phyloP scores from a whole-genome alignment of 2,797 vertebrate species.

The Dendrocincla fuliginosa region DNA sequence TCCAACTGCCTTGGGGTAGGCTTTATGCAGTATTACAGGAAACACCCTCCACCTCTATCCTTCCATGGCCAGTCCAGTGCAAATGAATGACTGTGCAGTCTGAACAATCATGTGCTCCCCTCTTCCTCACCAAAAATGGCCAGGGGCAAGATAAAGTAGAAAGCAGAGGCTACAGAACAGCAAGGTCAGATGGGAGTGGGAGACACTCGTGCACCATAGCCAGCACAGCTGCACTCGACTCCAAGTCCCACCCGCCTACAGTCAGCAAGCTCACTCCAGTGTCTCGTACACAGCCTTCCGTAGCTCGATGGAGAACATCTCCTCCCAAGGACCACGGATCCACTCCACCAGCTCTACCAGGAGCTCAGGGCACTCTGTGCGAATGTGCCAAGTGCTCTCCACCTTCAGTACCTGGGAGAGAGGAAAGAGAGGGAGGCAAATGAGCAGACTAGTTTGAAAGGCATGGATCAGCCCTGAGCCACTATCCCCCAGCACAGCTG shows the following conservation, averaged over 20 bases:
- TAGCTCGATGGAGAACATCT: constrained; percentile 90
- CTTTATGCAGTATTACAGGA: neutral
- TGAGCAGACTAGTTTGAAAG: neutral
- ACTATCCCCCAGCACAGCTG: neutral
- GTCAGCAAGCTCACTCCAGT: constrained; percentile 36
- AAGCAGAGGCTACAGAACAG: constrained; percentile 25
- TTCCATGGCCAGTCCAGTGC: neutral
- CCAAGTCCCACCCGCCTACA: neutral
- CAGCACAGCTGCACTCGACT: neutral
- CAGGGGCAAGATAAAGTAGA: neutral
- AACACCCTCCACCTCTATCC: neutral
- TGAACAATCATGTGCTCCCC: neutral
- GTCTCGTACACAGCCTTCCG: constrained; percentile 54
- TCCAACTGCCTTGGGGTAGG: neutral
- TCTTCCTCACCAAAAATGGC: neutral
- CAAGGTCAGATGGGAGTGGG: neutral
- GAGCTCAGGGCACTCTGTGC: constrained; percentile 81
- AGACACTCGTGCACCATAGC: neutral
- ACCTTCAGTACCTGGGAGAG: constrained; percentile 84
- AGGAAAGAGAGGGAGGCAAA: neutral
- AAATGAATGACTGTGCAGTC: neutral
- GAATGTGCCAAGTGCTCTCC: constrained; percentile 91
- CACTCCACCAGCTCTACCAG: constrained; percentile 85
- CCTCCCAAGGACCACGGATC: constrained; percentile 91
- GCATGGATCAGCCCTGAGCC: neutral